phyloP scores from a whole-genome alignment of 2,113 vertebrate genomes.

The Epinephelus fuscoguttatus region DNA sequence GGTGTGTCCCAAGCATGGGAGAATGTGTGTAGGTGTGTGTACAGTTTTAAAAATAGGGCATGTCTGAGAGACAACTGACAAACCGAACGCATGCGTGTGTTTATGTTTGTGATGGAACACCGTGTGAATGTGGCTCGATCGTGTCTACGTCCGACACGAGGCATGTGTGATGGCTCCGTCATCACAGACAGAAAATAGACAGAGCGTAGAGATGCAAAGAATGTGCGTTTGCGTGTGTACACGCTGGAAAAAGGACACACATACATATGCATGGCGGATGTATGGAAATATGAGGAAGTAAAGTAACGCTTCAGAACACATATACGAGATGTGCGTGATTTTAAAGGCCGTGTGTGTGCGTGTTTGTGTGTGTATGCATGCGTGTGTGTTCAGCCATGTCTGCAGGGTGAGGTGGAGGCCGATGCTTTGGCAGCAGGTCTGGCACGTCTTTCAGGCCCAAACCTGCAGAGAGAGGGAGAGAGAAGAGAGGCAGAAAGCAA shows the following conservation, averaged over 20 bases:
- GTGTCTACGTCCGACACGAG: constrained; percentile 42
- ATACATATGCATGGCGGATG: neutral
- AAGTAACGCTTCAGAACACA: constrained; percentile 18
- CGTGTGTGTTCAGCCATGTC: constrained; percentile 80
- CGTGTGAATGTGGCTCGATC: constrained; percentile 63
- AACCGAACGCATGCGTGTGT: constrained; percentile 42
- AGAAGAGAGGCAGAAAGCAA: constrained; percentile 56
- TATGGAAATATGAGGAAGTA: constrained; percentile 16
- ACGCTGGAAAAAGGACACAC: neutral
- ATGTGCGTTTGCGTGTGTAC: constrained; percentile 12
- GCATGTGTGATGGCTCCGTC: constrained; percentile 32
- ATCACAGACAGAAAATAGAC: constrained; percentile 4
- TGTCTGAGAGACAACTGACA: constrained; percentile 63
- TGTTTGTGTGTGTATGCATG: constrained; percentile 35
- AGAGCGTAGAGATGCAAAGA: constrained; percentile 23
- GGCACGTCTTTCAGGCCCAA: constrained; percentile 87
- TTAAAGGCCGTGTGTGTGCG: constrained; percentile 11
- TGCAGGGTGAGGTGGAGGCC: constrained; percentile 87
- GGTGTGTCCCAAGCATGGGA: constrained; percentile 74
- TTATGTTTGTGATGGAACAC: constrained; percentile 55
- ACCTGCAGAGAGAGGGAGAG: constrained; percentile 76
- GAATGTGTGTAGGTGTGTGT: constrained; percentile 80
- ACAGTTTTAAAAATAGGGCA: constrained; percentile 76
- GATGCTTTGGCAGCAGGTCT: constrained; percentile 85
- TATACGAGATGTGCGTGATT: constrained; percentile 13